Base-by-base conservation (phyloP, 2,113 vertebrate genomes). In the Dipodomys merriami region DNA sequence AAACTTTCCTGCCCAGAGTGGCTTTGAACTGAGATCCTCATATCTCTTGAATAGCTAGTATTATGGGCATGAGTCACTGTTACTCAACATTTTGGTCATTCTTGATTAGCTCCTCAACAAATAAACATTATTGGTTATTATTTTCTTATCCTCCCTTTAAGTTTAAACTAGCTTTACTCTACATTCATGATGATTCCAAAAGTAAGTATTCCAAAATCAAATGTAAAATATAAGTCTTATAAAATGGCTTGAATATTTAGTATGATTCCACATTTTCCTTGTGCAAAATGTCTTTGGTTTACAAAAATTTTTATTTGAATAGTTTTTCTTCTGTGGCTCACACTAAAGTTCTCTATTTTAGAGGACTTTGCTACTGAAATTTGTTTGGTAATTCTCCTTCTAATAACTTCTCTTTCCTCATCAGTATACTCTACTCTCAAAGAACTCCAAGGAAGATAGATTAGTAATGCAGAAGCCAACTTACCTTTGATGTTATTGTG, bases 271-370 rank as follows among this genome's bases (percentile, higher is more conserved):
- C 73, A n/a, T 44, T 95, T 94, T 86, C 23, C 44, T 67, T 53
- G 86, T 92, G 39, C 69, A 90, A 92, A 86, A 49, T 83, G 7
- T 65, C 23, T 94, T 91, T 8, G 30, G 57, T 62, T 96, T 86
- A 69, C 53, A 29, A 93, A 91, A 91, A 44, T 83, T 93, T 53
- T 88, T 64, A 19, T 92, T 95, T 90, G 76, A 86, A 69, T 25
- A 93, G 29, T 73, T 94, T 95, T 95, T 84, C 80, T 91, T 94
- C 67, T 93, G 81, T 78, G 80, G 77, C 30, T 89, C 46, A 86
- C 39, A 83, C 86, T 86, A 89, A 89, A 39, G 78, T 90, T 91
- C 64, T 35, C 39, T 76, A 68, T 90, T 95, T 88, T 72, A 80
- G 39, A 39, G 33, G 62, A 78, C 8, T n/a, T 81, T 68, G 53